A percentile compares a stretch with the other conserved stretches of the same genome.
phyloP scores from a whole-genome alignment of 2,113 vertebrate genomes.

The Pygoscelis adeliae region DNA sequence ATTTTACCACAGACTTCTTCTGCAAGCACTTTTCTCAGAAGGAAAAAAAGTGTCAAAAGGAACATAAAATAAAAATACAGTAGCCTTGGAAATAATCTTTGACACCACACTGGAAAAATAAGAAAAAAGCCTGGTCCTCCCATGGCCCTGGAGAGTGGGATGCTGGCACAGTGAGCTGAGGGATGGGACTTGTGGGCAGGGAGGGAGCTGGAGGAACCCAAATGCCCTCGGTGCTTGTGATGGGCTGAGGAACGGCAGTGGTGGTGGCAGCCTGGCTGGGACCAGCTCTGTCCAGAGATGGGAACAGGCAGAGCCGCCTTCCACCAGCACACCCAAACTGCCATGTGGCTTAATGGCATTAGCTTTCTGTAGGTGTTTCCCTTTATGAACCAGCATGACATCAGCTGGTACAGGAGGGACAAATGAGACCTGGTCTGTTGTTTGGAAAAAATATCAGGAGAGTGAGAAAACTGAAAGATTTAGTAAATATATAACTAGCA shows the following conservation, averaged over 20 bases:
- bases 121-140: not conserved
- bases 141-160: not conserved
- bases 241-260: not conserved
- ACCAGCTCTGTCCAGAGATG: too few species aligned
- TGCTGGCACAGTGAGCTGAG: not conserved
- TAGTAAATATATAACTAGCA: not conserved
- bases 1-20: constrained; percentile 25
- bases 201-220: not conserved
- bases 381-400: not conserved
- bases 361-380: not conserved
- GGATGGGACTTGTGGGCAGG: not conserved
- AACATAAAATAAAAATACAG: not conserved
- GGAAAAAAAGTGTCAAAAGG: not conserved
- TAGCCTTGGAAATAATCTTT: not conserved
- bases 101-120: not conserved
- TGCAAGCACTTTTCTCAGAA: constrained; percentile 20
- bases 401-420: not conserved
- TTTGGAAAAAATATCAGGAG: not conserved
- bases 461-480: not conserved
- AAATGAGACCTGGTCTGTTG: not conserved
- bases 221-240: rapidly evolving
- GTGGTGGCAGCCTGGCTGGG: not conserved
- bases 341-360: rapidly evolving
- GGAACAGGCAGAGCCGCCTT: not conserved
- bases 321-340: rapidly evolving